Evolutionary conservation across 1,140 invertebrate species (phyloP).

Genomic region (Ephestia elutella): DNA sequence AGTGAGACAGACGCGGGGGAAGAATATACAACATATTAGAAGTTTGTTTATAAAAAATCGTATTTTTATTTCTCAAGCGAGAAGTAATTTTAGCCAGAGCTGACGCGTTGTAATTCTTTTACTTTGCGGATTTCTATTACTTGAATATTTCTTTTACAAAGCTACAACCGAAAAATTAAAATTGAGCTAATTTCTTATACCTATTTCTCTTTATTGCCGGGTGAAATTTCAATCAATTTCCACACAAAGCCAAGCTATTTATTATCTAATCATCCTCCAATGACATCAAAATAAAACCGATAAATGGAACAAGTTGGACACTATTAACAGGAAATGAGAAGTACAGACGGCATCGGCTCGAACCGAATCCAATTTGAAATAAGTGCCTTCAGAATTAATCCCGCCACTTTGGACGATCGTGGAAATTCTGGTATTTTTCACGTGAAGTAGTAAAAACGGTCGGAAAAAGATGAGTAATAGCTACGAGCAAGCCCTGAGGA

Average conservation of each 20-base stretch:
- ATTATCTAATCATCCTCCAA: constrained; percentile 10
- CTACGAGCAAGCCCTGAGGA: constrained; percentile 47
- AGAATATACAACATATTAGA: too few relatives aligned
- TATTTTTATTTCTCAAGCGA: too few relatives aligned
- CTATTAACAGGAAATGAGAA: constrained; percentile 58
- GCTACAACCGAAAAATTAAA: too few relatives aligned
- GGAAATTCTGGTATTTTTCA: constrained; percentile 73
- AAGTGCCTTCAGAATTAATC: constrained; percentile 72
- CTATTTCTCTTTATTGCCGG: too few relatives aligned
- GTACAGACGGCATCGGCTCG: constrained; percentile 26
- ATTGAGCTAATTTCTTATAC: too few relatives aligned
- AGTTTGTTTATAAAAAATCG: too few relatives aligned
- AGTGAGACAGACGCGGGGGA: too few relatives aligned
- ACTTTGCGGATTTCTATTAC: too few relatives aligned
- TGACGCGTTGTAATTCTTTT: too few relatives aligned
- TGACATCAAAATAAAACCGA: constrained; percentile 27
- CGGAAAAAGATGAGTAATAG: constrained; percentile 68
- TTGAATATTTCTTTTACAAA: too few relatives aligned
- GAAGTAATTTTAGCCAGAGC: too few relatives aligned
- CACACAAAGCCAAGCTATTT: background rate
- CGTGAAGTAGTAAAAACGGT: constrained; percentile 68
- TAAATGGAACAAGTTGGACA: constrained; percentile 42
- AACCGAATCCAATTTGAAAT: constrained; percentile 71
- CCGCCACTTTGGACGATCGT: constrained; percentile 64
- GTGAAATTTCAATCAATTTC: background rate